These are phyloP conservation scores for Hesperophylax magnus DNA, from an alignment of 1,140 invertebrate species.

Conservation along the genomic window DNA sequence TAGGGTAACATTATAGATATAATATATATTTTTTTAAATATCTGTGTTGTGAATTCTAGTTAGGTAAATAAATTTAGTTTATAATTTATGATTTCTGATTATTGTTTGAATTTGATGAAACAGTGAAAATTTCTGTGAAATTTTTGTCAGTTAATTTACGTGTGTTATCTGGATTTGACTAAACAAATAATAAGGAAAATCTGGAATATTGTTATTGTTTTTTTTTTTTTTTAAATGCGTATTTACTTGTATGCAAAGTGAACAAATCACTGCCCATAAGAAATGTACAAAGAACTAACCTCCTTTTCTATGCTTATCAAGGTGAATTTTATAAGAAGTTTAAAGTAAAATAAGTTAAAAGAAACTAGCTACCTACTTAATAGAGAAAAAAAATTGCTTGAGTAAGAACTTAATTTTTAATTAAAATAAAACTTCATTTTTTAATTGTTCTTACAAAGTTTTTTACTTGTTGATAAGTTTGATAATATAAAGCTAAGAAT, in stretches of 20 bases:
- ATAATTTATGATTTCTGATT: constrained; percentile 28
- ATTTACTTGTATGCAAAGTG: constrained; percentile 34
- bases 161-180: constrained; percentile 40
- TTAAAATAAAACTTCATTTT: not conserved
- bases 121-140: constrained; percentile 50
- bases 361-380: not conserved
- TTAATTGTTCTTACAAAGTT: constrained; percentile 5
- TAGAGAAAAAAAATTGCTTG: not conserved
- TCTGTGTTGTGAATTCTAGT: constrained; percentile 48
- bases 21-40: constrained; percentile 50
- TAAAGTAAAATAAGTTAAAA: not conserved
- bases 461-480: not conserved
- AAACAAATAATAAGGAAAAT: constrained; percentile 15
- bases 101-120: constrained; percentile 24
- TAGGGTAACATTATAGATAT: constrained; percentile 19
- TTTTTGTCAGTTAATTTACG: constrained; percentile 42
- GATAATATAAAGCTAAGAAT: constrained; percentile 11
- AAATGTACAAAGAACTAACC: constrained; percentile 44
- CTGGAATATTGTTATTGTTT: constrained; percentile 49
- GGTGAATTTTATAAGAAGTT: constrained; percentile 25
- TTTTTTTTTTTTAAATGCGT: constrained; percentile 38
- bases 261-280: constrained; percentile 44
- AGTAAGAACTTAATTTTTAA: constrained; percentile 5
- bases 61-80: constrained; percentile 35
- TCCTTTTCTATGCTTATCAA: constrained; percentile 25